Evolutionary conservation across 2,113 vertebrate genomes (phyloP), one percentile per base, ranked within the genome.

Genomic region (Siniperca knerii): DNA sequence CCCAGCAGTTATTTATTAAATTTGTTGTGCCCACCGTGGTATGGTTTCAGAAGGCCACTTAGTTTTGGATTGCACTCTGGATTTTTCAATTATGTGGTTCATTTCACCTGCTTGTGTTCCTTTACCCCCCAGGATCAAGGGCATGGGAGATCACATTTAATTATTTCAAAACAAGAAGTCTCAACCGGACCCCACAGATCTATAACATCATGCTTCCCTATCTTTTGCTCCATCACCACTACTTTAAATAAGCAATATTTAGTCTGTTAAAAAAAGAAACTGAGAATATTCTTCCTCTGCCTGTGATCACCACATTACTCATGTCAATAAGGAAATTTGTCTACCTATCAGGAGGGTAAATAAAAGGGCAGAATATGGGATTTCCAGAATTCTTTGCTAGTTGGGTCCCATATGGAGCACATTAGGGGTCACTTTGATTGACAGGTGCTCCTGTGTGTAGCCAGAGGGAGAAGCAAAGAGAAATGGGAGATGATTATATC

Each of bases 21-120:
- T 95, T 94, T 95, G 95, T 96, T 96, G 93, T 94, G 93, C 90
- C 94, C 93, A 94, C 93, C 91, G 75, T 91, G 92, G 90, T 94
- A 94, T 92, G 94, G 94, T 96, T 95, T 95, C 93, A 93, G 90
- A 92, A 88, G 92, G 92, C 95, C 93, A 94, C 94, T 96, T 95
- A 96, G 95, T 93, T 95, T 96, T 95, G 93, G 91, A 95, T 95
- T 95, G 93, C 95, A 95, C 89, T 93, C 92, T 95, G 93, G 95
- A 96, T 96, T 96, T 96, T 96, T 95, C 96, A 96, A 96, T 96
- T 95, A 96, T 96, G 93, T 94, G 95, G 93, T 96, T 95, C 95
- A 95, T 96, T 96, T 96, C 95, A 96, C 95, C 92, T 94, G 90
- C 93, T 93, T 92, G 92, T 94, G 93, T 94, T 94, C 93, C 91